Evolutionary conservation across 2,888 invertebrate species (phyloP).

Genomic region (Malthinus seriepunctatus): DNA sequence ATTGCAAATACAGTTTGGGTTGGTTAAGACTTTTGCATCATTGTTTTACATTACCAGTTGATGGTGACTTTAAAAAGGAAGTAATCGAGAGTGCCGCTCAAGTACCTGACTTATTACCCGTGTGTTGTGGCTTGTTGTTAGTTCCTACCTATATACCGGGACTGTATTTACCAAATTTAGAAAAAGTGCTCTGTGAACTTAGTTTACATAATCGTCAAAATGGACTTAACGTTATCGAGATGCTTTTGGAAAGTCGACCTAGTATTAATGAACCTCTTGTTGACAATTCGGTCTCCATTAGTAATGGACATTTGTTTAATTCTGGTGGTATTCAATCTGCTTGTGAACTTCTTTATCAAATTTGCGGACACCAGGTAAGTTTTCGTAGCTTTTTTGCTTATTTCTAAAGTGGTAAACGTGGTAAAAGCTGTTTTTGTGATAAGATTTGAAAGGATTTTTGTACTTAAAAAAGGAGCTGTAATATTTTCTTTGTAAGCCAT

Average conservation of each 20-base stretch:
- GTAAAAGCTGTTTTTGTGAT: too few species aligned
- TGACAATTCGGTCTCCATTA: conserved; percentile 43
- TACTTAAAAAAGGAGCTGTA: too few species aligned
- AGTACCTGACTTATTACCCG: conserved; percentile 68
- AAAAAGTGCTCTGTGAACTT: conserved; percentile 70
- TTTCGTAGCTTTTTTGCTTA: neutral
- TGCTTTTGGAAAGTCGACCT: conserved; percentile 62
- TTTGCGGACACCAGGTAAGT: conserved; percentile 64
- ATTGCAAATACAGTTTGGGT: conserved; percentile 67
- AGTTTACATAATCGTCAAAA: conserved; percentile 67
- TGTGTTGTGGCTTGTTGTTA: conserved; percentile 72
- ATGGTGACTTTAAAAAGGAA: conserved; percentile 53
- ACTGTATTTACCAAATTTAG: conserved; percentile 65
- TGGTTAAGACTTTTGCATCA: conserved; percentile 84
- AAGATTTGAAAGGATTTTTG: too few species aligned
- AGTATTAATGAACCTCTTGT: conserved; percentile 45
- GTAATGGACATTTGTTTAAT: conserved; percentile 49
- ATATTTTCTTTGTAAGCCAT: too few species aligned
- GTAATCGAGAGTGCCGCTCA: conserved; percentile 67
- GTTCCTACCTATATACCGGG: conserved; percentile 68
- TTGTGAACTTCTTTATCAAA: conserved; percentile 79
- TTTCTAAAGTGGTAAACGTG: too few species aligned
- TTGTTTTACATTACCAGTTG: conserved; percentile 64
- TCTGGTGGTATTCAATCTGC: conserved; percentile 62
- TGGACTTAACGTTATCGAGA: conserved; percentile 61